Percentiles rank a stretch among this genome's conserved stretches.
These are phyloP conservation scores for Ploceus nigricollis DNA, from an alignment of 2,113 vertebrate species.

Conservation along the genomic window DNA sequence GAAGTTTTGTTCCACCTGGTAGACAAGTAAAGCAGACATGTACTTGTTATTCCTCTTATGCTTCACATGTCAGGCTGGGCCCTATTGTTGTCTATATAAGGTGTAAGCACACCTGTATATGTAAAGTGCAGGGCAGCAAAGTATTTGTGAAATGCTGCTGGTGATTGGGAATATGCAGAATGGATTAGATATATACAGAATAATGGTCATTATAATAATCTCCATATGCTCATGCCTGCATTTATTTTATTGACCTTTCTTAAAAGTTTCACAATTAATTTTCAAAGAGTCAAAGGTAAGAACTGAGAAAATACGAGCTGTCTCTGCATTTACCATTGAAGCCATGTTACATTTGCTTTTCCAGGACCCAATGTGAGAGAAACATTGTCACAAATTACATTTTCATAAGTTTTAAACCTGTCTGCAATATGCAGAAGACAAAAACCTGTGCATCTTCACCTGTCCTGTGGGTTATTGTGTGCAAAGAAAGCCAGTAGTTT, in stretches of 20 bases:
- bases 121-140: not conserved
- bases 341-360: not conserved
- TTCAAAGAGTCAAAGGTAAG: not conserved
- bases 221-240: not conserved
- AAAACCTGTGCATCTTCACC: not conserved
- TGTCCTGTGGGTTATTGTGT: not conserved
- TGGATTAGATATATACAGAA: not conserved
- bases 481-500: not conserved
- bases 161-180: not conserved
- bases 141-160: not conserved
- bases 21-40: conserved; percentile 8
- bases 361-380: not conserved
- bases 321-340: not conserved
- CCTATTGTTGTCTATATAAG: not conserved
- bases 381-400: not conserved
- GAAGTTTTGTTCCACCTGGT: conserved; percentile 28
- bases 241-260: not conserved
- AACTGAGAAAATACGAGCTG: not conserved
- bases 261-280: not conserved
- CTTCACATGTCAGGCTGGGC: not conserved
- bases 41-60: conserved; percentile 25
- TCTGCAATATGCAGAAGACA: not conserved
- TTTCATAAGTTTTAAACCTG: not conserved
- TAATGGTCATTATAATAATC: not conserved
- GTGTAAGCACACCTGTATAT: not conserved